Conservation (phyloP, 2,113 vertebrate genomes). For the Pogona vitticeps region DNA sequence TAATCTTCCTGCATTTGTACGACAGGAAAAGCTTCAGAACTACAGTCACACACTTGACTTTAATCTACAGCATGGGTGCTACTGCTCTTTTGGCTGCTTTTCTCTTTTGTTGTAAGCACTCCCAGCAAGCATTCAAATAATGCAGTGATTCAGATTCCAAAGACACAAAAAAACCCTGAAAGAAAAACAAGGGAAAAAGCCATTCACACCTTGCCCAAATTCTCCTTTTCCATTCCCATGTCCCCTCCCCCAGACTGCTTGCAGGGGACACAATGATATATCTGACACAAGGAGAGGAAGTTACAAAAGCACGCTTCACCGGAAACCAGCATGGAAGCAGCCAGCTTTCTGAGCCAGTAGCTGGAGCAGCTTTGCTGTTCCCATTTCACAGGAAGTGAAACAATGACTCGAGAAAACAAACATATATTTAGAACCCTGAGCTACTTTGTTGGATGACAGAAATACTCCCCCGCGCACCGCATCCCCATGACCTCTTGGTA, state of each 20-base stretch:
- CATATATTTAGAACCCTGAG: neutral
- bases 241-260: neutral
- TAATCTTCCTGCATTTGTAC: neutral
- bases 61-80: neutral
- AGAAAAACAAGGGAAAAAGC: neutral
- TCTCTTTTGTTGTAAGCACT: neutral
- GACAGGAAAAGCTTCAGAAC: neutral
- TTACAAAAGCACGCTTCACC: rapidly evolving
- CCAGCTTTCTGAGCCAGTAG: rapidly evolving
- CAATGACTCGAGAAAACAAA: conserved; percentile 10
- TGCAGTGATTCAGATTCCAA: neutral
- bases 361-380: neutral
- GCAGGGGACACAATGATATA: neutral
- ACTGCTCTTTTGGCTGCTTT: neutral
- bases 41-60: neutral
- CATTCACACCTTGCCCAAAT: neutral
- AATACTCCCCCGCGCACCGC: neutral
- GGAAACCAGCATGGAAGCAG: neutral
- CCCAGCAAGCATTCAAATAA: neutral
- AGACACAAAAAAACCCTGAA: rapidly evolving
- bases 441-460: rapidly evolving
- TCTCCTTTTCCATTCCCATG: too few species aligned
- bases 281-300: neutral
- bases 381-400: conserved; percentile 13
- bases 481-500: neutral